phyloP scores from a whole-genome alignment of 1,140 invertebrate genomes.

The Hormaphis cornu region DNA sequence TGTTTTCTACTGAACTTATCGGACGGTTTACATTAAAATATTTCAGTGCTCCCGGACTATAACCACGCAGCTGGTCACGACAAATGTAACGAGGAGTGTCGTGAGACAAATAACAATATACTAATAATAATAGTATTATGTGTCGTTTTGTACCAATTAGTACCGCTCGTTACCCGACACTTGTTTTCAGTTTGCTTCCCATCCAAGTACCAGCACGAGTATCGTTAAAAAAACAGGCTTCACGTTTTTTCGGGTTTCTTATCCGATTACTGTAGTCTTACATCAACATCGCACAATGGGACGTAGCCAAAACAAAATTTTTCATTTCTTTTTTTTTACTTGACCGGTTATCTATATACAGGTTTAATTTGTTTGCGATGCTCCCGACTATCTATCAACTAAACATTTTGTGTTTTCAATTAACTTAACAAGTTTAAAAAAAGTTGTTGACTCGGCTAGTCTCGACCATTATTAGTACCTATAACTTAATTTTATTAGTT shows the following conservation, averaged over 20 bases:
- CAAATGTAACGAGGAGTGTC: not conserved
- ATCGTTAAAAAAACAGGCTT: not conserved
- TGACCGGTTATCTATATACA: not conserved
- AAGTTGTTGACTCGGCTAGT: too few species aligned
- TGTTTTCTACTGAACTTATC: too few species aligned
- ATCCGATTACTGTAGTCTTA: not conserved
- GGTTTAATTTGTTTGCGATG: too few species aligned
- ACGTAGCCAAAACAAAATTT: too few species aligned
- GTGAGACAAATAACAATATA: not conserved
- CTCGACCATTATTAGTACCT: too few species aligned
- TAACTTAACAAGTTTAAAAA: too few species aligned
- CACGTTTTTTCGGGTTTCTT: slow-evolving; percentile 12
- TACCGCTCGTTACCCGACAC: slow-evolving; percentile 28
- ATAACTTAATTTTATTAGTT: too few species aligned
- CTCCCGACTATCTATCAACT: too few species aligned
- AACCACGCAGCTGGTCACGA: not conserved
- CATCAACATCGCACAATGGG: too few species aligned
- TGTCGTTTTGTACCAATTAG: slow-evolving; percentile 20
- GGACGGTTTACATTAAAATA: too few species aligned
- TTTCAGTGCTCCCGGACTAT: too few species aligned
- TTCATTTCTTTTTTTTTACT: not conserved
- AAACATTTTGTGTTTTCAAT: too few species aligned
- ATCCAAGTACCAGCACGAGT: not conserved
- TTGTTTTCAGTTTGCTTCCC: slow-evolving; percentile 1
- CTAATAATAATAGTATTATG: not conserved